Evolutionary conservation across 2,888 invertebrate species (phyloP).

Genomic region (Luperina testacea): DNA sequence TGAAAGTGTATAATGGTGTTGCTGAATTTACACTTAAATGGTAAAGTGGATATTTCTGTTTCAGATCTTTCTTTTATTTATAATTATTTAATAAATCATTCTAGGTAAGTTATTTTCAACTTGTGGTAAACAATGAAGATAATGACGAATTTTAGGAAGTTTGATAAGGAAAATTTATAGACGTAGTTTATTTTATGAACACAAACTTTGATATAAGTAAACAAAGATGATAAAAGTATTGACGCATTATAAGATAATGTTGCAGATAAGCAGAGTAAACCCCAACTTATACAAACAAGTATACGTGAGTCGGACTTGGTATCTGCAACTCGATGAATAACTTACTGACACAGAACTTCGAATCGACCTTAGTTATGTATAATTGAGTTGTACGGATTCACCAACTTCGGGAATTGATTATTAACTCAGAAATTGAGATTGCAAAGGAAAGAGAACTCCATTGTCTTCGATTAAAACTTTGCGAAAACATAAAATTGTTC

Average conservation of each 20-base stretch:
- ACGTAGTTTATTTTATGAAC: neutral
- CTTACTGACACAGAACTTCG: conserved; percentile 73
- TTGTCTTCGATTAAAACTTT: conserved; percentile 47
- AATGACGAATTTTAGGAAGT: neutral
- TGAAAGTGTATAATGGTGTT: conserved; percentile 47
- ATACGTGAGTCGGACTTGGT: conserved; percentile 69
- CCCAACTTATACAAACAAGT: conserved; percentile 62
- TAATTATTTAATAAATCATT: neutral
- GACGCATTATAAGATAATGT: conserved; percentile 36
- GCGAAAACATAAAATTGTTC: conserved; percentile 49
- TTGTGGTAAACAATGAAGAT: conserved; percentile 13
- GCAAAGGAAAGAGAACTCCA: conserved; percentile 57
- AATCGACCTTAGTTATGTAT: conserved; percentile 70
- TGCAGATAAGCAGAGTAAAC: conserved; percentile 45
- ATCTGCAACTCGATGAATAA: conserved; percentile 73
- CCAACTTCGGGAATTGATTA: conserved; percentile 75
- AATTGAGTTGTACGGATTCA: conserved; percentile 75
- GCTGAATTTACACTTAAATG: conserved; percentile 46
- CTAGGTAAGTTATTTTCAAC: conserved; percentile 8
- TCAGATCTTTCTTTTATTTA: conserved; percentile 29
- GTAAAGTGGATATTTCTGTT: conserved; percentile 46
- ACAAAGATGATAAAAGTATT: conserved; percentile 46
- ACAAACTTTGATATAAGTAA: conserved; percentile 10
- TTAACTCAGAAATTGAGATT: conserved; percentile 68
- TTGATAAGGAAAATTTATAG: neutral